These are phyloP conservation scores for Spea multiplicata DNA, from an alignment of 2,113 vertebrate species.

Conservation along the genomic window DNA sequence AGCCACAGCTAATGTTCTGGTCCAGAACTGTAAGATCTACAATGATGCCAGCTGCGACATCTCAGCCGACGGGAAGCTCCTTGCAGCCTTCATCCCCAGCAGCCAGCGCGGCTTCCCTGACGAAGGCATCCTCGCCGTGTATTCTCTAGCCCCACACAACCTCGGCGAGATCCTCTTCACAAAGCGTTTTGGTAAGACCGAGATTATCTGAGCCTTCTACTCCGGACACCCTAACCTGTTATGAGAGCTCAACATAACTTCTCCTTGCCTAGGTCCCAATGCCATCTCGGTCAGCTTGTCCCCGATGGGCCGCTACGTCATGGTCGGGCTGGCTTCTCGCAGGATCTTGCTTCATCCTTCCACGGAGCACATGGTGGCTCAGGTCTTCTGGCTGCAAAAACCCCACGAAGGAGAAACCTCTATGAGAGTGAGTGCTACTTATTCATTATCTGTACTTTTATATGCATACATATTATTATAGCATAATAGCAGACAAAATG, in stretches of 20 bases:
- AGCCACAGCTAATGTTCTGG: slow-evolving; percentile 95
- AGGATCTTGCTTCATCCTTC: slow-evolving; percentile 93
- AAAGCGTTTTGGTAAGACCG: slow-evolving; percentile 87
- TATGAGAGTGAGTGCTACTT: slow-evolving; percentile 81
- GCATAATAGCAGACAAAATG: too few species aligned
- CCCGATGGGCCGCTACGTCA: slow-evolving; percentile 95
- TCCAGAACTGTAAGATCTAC: slow-evolving; percentile 99
- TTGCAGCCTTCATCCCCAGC: slow-evolving; percentile 97
- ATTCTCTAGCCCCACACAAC: slow-evolving; percentile 96
- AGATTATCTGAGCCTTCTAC: neutral
- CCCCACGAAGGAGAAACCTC: slow-evolving; percentile 96
- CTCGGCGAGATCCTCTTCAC: slow-evolving; percentile 98
- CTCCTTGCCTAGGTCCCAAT: slow-evolving; percentile 79
- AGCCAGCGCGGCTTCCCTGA: slow-evolving; percentile 95
- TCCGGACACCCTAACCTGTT: too few species aligned
- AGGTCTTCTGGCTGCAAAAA: slow-evolving; percentile 97
- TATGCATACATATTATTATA: neutral
- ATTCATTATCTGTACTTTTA: neutral
- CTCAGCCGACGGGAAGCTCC: slow-evolving; percentile 91
- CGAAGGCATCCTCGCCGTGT: slow-evolving; percentile 94
- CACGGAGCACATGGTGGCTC: slow-evolving; percentile 98
- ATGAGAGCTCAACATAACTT: neutral
- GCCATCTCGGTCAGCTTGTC: slow-evolving; percentile 97
- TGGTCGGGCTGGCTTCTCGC: slow-evolving; percentile 95
- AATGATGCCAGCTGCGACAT: slow-evolving; percentile 98